These are phyloP conservation scores for Andricus grossulariae DNA, from an alignment of 1,140 invertebrate species.

Conservation along the genomic window DNA sequence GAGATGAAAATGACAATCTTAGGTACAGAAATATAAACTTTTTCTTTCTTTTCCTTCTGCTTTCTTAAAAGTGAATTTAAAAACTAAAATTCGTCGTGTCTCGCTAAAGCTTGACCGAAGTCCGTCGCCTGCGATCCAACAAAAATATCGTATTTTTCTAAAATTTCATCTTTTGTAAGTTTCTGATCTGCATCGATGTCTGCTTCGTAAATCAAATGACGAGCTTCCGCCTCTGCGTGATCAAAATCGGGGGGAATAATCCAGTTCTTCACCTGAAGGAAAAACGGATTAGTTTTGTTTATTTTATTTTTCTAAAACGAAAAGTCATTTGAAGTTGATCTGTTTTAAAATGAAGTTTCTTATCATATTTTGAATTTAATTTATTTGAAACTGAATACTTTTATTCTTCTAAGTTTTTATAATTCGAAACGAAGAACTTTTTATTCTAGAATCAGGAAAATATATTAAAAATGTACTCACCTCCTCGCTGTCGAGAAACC, in stretches of 20 bases:
- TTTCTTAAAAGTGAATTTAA: conserved; percentile 36
- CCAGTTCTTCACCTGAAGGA: conserved; percentile 87
- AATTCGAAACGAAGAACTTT: no score
- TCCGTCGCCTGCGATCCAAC: conserved; percentile 99
- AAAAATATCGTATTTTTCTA: conserved; percentile 98
- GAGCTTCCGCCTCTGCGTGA: conserved; percentile 95
- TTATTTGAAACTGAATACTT: no score
- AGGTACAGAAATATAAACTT: neutral
- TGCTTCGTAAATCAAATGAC: conserved; percentile 96
- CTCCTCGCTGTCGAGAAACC: conserved; percentile 91
- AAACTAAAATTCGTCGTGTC: conserved; percentile 94
- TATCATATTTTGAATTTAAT: no score
- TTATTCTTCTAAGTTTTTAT: no score
- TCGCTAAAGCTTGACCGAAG: conserved; percentile 95
- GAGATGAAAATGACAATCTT: neutral
- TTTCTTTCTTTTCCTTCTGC: neutral
- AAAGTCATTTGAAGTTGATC: neutral
- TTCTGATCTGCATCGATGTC: conserved; percentile 93
- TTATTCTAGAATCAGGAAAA: conserved; percentile 9
- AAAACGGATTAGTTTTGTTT: neutral
- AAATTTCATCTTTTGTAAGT: conserved; percentile 93
- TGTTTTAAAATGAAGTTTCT: no score
- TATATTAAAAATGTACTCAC: conserved; percentile 69
- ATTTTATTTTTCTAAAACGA: neutral
- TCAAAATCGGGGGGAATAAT: conserved; percentile 97